Percentiles rank a stretch among this genome's conserved stretches.
These are phyloP conservation scores for Thymelicus lineola DNA, from an alignment of 2,888 invertebrate genomes.

Conservation along the genomic window DNA sequence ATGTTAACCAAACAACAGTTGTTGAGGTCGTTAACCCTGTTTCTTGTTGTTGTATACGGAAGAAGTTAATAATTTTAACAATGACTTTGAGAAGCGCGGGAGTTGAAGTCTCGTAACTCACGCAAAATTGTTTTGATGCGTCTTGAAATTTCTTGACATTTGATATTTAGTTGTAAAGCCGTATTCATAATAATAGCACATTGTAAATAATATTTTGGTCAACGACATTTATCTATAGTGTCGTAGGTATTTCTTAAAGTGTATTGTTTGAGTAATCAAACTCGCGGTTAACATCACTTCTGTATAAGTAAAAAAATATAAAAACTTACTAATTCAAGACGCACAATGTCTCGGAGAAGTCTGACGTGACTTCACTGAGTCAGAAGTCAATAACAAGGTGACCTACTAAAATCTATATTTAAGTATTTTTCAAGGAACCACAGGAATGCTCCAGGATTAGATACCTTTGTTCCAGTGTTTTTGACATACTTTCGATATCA, in stretches of 20 bases:
- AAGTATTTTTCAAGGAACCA: conserved; percentile 7
- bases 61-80: conserved; percentile 45
- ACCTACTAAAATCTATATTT: conserved; percentile 31
- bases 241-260: too few relatives aligned
- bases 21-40: conserved; percentile 42
- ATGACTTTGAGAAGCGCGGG: conserved; percentile 43
- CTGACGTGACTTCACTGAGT: conserved; percentile 22
- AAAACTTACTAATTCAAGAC: not conserved
- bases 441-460: conserved; percentile 6
- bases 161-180: conserved; percentile 36
- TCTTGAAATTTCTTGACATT: conserved; percentile 41
- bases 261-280: too few relatives aligned
- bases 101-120: conserved; percentile 45
- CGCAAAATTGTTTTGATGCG: conserved; percentile 46
- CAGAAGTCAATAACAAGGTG: conserved; percentile 28
- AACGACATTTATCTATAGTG: not conserved
- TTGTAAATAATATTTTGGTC: not conserved
- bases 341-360: conserved; percentile 13
- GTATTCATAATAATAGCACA: conserved; percentile 7
- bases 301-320: not conserved
- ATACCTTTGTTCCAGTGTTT: conserved; percentile 22
- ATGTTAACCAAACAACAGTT: conserved; percentile 41
- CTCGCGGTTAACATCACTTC: too few relatives aligned
- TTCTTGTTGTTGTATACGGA: conserved; percentile 42
- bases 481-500: conserved; percentile 18